Conservation (phyloP, 2,888 invertebrate genomes). For the Apamea monoglypha region DNA sequence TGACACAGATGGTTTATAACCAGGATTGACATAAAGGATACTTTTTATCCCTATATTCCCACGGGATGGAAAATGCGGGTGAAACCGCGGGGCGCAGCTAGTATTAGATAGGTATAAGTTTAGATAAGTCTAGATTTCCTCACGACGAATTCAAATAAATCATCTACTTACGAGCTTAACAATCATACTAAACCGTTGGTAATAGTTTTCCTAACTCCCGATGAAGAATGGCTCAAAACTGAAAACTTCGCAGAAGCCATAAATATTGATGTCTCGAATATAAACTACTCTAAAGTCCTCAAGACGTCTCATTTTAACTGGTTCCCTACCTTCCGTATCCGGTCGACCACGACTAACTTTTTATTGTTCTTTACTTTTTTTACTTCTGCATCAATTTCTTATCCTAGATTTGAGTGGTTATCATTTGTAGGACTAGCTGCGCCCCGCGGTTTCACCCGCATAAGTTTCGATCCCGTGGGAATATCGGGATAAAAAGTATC, state of each 20-base stretch:
- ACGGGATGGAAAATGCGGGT: no score
- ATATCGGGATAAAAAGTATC: no score
- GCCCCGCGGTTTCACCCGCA: no score
- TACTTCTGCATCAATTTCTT: neutral
- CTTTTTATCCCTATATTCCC: no score
- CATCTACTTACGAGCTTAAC: neutral
- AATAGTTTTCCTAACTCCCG: neutral
- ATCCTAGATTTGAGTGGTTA: neutral
- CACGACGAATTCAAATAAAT: neutral
- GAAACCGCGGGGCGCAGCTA: no score
- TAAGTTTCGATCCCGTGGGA: no score
- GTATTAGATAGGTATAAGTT: no score
- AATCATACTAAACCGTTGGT: neutral
- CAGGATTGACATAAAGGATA: no score
- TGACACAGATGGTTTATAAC: no score
- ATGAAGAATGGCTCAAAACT: slow-evolving; percentile 3
- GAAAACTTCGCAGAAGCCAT: slow-evolving; percentile 5
- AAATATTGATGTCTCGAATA: slow-evolving; percentile 8
- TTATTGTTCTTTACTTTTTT: neutral
- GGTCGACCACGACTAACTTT: neutral
- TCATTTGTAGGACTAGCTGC: no score
- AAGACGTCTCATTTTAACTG: neutral
- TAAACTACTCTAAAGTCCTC: slow-evolving; percentile 8
- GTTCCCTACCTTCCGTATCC: neutral
- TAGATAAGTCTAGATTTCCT: neutral